These are phyloP conservation scores for Cataglyphis livida DNA, from an alignment of 2,888 invertebrate species.

Conservation along the genomic window DNA sequence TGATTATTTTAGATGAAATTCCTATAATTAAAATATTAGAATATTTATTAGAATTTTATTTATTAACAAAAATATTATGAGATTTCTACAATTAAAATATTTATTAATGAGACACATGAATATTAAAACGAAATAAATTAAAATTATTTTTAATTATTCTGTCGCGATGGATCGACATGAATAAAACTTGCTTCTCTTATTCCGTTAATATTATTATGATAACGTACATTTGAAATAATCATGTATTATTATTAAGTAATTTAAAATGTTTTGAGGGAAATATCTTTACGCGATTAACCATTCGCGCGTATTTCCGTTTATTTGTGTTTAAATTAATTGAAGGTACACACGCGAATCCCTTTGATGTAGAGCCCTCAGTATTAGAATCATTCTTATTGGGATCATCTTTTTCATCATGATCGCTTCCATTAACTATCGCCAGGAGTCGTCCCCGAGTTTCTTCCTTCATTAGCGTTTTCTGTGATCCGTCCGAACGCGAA, in stretches of 20 bases:
- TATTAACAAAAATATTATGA: too few species aligned
- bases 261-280: background rate
- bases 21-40: background rate
- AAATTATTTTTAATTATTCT: background rate
- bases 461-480: conserved; percentile 59
- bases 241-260: background rate
- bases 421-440: conserved; percentile 32
- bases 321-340: conserved; percentile 10
- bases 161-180: background rate
- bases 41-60: too few species aligned
- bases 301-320: background rate
- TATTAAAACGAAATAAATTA: background rate
- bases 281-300: background rate
- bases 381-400: conserved; percentile 35
- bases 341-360: background rate
- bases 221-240: background rate
- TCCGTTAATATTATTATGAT: background rate
- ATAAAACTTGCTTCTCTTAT: background rate
- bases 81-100: conserved; percentile 9
- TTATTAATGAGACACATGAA: background rate
- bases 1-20: background rate
- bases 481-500: conserved; percentile 31
- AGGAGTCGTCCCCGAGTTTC: background rate
- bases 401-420: conserved; percentile 41
- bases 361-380: background rate